phyloP scores from a whole-genome alignment of 2,113 vertebrate genomes.

The Odocoileus virginianus region DNA sequence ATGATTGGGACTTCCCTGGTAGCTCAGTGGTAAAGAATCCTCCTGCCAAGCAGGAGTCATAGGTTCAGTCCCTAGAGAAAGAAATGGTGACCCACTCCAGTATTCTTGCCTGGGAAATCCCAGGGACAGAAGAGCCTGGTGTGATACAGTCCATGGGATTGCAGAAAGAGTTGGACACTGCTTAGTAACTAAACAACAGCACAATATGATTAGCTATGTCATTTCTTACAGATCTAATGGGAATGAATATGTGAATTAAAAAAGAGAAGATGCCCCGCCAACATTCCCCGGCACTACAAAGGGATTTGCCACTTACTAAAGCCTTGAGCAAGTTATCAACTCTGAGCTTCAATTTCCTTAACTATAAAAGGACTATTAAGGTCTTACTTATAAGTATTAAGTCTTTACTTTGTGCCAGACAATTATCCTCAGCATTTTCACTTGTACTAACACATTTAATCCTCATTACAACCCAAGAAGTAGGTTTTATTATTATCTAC shows the following conservation, averaged over 20 bases:
- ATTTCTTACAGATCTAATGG: neutral
- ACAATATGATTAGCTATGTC: neutral
- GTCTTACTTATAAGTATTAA: neutral
- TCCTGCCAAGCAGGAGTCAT: neutral
- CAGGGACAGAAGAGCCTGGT: neutral
- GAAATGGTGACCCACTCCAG: neutral
- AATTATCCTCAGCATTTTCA: slow-evolving; percentile 9
- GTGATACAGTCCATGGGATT: neutral
- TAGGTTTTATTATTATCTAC: neutral
- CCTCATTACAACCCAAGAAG: neutral
- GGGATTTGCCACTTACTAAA: neutral
- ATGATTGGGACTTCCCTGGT: neutral
- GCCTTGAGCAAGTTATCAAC: neutral
- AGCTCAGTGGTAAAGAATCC: neutral
- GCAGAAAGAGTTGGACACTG: neutral
- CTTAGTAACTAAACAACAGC: neutral
- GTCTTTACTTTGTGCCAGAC: neutral
- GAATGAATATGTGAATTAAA: neutral
- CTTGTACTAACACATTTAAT: slow-evolving; percentile 2
- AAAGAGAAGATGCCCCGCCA: neutral
- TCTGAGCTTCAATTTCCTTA: slow-evolving; percentile 12
- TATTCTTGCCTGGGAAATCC: neutral
- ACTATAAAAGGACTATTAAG: neutral
- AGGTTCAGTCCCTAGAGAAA: neutral
- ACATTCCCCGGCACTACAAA: neutral